These are phyloP conservation scores for Parnassius smintheus DNA, from an alignment of 2,888 invertebrate genomes.

Conservation along the genomic window DNA sequence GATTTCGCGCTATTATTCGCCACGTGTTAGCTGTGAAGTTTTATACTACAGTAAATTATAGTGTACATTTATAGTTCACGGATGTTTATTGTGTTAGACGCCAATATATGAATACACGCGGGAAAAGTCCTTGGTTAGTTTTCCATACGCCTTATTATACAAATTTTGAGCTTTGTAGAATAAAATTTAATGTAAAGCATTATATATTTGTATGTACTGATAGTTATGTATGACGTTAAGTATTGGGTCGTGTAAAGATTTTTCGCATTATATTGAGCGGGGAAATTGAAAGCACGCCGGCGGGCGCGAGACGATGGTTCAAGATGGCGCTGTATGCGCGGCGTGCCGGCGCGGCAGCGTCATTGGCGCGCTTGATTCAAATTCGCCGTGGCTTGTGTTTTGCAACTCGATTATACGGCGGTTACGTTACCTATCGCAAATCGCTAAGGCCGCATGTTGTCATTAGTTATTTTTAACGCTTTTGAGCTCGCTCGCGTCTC, in stretches of 20 bases:
- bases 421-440: conserved; percentile 69
- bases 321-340: conserved; percentile 78
- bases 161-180: too few relatives aligned
- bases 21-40: conserved; percentile 26
- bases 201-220: too few relatives aligned
- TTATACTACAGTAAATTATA: conserved; percentile 35
- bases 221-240: too few relatives aligned
- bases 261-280: conserved; percentile 31
- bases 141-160: neutral
- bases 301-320: conserved; percentile 55
- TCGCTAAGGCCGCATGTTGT: conserved; percentile 71
- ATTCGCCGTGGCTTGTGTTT: conserved; percentile 65
- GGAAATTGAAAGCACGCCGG: conserved; percentile 63
- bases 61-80: conserved; percentile 43
- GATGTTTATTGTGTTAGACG: conserved; percentile 51
- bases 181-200: too few relatives aligned
- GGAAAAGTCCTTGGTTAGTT: conserved; percentile 50
- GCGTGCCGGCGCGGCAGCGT: conserved; percentile 70
- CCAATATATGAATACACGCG: conserved; percentile 58
- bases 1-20: conserved; percentile 1
- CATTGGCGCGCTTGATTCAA: conserved; percentile 71
- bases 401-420: conserved; percentile 58
- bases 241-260: conserved; percentile 12
- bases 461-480: conserved; percentile 78
- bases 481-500: conserved; percentile 43